Base-by-base conservation (phyloP, 2,113 vertebrate species). In the Narcine bancroftii region DNA sequence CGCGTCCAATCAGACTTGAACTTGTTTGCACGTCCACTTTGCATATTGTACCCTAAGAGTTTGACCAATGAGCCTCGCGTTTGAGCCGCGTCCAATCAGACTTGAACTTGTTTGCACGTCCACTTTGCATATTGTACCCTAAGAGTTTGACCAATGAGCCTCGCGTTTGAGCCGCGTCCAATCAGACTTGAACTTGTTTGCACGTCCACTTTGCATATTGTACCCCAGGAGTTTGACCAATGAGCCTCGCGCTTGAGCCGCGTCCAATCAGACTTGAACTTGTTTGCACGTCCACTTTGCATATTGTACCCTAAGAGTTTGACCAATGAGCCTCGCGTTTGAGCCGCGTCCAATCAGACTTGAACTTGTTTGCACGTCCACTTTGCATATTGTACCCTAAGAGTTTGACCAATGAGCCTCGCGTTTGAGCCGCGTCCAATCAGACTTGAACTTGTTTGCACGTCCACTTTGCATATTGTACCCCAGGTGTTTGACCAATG, bases 251-350 rank as follows among this genome's bases (percentile, higher is more conserved):
- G n/a, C 60, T 87, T 87, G 33, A 36, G 60, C 36, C 33, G 53
- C 81, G 81, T 87, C 81, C 81, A 87, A 87, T 87, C 81, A 33
- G 53, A 33, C 81, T 36, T 85, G 50, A 63, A 60, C 81, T 87
- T 87, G 53, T 60, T 87, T 63, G n/a, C 15, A 87, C 17, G 79
- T n/a, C n/a, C n/a, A n/a, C n/a, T n/a, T n/a, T 87, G 36, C 53
- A 60, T 29, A n/a, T 60, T 87, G 81, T 36, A 87, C 81, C n/a
- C n/a, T n/a, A n/a, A n/a, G n/a, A n/a, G 53, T 60, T 60, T 63
- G 33, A 36, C 81, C 81, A 87, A 87, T 87, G 53, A 56, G 81
- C 36, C 36, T 87, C 53, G 29, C 2, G n/a, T 87, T 87, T 87
- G 33, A 36, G 60, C 36, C 33, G 53, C 81, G 81, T 87, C 81